These are phyloP conservation scores for Cisticola juncidis DNA, from an alignment of 2,113 vertebrate genomes.

Conservation along the genomic window DNA sequence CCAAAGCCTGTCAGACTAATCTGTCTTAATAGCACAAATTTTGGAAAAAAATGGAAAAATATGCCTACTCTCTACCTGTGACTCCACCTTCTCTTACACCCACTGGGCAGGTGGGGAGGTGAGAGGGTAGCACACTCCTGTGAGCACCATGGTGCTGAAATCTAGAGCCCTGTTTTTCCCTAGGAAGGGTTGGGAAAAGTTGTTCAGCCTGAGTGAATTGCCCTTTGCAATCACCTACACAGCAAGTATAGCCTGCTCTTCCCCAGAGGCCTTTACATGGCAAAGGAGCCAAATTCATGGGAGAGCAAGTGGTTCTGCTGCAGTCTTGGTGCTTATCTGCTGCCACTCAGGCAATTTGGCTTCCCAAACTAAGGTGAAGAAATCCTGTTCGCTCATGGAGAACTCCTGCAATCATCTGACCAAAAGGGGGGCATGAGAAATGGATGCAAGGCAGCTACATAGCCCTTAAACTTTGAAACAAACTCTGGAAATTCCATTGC, in stretches of 20 bases:
- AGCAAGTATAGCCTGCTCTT: neutral
- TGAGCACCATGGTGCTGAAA: neutral
- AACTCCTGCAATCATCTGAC: neutral
- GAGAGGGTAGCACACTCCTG: neutral
- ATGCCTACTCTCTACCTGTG: neutral
- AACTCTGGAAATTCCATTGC: neutral
- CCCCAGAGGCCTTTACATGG: neutral
- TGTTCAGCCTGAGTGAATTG: neutral
- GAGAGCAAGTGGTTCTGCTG: neutral
- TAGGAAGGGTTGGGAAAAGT: neutral
- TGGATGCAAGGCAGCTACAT: neutral
- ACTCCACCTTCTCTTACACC: neutral
- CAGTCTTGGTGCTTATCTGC: neutral
- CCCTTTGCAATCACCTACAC: neutral
- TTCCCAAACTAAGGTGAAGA: neutral
- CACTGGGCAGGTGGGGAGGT: fast-evolving
- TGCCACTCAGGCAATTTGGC: neutral
- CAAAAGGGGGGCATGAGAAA: neutral
- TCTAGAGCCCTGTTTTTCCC: neutral
- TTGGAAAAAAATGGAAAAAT: neutral
- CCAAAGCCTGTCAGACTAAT: neutral
- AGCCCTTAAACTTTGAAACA: neutral
- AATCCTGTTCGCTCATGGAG: neutral
- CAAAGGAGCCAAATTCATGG: neutral
- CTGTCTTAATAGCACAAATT: neutral